phyloP scores from a whole-genome alignment of 2,888 invertebrate genomes.

The Agonopterix alstromeriana region DNA sequence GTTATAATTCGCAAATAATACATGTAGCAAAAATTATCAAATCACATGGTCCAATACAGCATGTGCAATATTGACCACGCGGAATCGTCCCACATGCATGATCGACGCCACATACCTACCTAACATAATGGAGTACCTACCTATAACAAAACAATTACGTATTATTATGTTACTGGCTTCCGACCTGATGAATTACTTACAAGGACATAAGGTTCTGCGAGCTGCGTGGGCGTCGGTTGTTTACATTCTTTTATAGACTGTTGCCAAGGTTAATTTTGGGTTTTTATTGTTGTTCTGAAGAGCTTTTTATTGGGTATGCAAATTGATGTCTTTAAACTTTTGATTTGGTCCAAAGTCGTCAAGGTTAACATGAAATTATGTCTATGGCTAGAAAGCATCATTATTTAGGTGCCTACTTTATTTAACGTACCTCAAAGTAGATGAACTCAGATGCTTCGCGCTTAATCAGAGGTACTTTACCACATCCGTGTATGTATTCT shows the following conservation, averaged over 20 bases:
- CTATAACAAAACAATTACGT: constrained; percentile 14
- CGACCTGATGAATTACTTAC: constrained; percentile 11
- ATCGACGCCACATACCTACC: no score
- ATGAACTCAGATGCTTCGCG: no score
- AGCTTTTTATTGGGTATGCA: not conserved
- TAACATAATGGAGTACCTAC: no score
- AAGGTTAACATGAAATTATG: no score
- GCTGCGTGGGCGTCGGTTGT: constrained; percentile 1
- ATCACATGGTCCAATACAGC: no score
- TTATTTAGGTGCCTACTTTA: not conserved
- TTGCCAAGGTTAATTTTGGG: constrained; percentile 5
- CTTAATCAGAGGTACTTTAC: no score
- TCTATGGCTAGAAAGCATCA: no score
- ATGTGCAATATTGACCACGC: constrained; percentile 26
- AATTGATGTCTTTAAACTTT: not conserved
- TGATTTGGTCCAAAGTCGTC: no score
- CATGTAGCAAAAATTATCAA: no score
- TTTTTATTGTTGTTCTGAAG: not conserved
- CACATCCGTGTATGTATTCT: no score
- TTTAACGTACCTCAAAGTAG: not conserved
- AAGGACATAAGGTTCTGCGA: constrained; percentile 1
- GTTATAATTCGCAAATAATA: no score
- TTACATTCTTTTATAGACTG: constrained; percentile 8
- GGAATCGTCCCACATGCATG: constrained; percentile 31
- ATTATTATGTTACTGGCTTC: constrained; percentile 11